These are phyloP conservation scores for Drosophila falleni DNA, from an alignment of 2,888 invertebrate species.

Conservation along the genomic window DNA sequence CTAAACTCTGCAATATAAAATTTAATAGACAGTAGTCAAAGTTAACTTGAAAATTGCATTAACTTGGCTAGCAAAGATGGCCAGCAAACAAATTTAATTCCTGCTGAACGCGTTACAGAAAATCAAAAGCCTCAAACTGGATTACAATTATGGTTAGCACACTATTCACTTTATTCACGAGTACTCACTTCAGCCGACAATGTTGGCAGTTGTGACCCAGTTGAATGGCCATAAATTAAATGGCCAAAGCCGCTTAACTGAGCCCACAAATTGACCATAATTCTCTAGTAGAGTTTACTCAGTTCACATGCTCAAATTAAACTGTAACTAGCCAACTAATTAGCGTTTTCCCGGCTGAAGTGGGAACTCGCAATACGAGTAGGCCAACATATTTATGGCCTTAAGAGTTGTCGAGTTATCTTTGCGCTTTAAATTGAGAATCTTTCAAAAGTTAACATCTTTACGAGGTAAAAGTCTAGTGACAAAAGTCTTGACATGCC, in stretches of 20 bases:
- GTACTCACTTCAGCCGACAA: constrained; percentile 20
- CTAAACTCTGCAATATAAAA: constrained; percentile 47
- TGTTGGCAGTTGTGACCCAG: constrained; percentile 13
- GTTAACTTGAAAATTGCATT: constrained; percentile 46
- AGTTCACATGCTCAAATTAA: constrained; percentile 15
- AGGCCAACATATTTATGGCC: constrained; percentile 3
- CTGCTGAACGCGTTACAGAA: constrained; percentile 48
- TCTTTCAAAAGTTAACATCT: too few species aligned
- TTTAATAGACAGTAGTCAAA: constrained; percentile 12
- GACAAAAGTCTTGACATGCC: too few species aligned
- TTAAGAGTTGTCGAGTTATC: neutral
- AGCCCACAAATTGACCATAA: constrained; percentile 48
- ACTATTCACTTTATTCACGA: neutral
- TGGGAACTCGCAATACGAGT: neutral
- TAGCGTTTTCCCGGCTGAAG: constrained; percentile 5
- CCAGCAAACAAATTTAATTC: constrained; percentile 43
- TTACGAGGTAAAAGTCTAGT: too few species aligned
- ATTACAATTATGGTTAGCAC: constrained; percentile 85
- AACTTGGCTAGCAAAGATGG: constrained; percentile 46
- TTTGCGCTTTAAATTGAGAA: neutral
- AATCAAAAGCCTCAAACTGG: constrained; percentile 85
- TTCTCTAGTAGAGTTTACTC: constrained; percentile 17
- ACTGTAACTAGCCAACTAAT: constrained; percentile 17
- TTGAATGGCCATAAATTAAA: constrained; percentile 34
- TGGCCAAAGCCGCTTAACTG: constrained; percentile 19